Conservation (phyloP, 2,888 invertebrate genomes). For the Linyphia triangularis region DNA sequence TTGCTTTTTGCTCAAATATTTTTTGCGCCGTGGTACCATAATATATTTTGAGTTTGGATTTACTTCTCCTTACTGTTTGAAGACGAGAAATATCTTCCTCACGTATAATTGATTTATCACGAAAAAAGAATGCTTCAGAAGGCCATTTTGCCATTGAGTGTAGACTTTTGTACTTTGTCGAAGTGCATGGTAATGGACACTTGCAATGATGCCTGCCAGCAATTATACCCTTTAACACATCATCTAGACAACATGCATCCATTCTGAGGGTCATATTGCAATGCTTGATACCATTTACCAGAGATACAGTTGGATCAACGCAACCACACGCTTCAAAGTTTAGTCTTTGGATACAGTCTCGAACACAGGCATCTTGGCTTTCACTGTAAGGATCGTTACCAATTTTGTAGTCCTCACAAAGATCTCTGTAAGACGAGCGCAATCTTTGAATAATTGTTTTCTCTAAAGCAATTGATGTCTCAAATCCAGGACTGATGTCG, state of each 20-base stretch:
- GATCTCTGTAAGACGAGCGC: conserved; percentile 26
- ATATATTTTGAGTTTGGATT: conserved; percentile 13
- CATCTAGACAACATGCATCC: conserved; percentile 9
- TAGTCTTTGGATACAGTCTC: conserved; percentile 6
- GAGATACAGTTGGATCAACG: conserved; percentile 3
- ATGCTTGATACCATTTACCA: not conserved
- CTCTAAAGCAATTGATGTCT: conserved; percentile 26
- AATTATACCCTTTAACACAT: not conserved
- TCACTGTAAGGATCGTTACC: not conserved
- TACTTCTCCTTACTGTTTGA: not conserved
- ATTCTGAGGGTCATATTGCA: not conserved
- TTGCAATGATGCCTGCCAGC: not conserved
- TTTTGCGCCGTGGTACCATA: conserved; percentile 5
- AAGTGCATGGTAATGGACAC: conserved; percentile 28
- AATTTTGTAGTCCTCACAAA: conserved; percentile 2
- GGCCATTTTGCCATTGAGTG: conserved; percentile 28
- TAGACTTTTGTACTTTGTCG: not conserved
- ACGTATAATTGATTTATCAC: not conserved
- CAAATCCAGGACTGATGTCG: conserved; percentile 42
- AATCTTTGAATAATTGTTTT: not conserved
- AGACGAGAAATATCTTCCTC: too few relatives aligned
- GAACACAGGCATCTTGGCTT: not conserved
- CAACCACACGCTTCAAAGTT: not conserved
- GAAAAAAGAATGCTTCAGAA: not conserved
- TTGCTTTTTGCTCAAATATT: conserved; percentile 18